Evolutionary conservation across 1,140 invertebrate species (phyloP).

Genomic region (Leptinotarsa texana): DNA sequence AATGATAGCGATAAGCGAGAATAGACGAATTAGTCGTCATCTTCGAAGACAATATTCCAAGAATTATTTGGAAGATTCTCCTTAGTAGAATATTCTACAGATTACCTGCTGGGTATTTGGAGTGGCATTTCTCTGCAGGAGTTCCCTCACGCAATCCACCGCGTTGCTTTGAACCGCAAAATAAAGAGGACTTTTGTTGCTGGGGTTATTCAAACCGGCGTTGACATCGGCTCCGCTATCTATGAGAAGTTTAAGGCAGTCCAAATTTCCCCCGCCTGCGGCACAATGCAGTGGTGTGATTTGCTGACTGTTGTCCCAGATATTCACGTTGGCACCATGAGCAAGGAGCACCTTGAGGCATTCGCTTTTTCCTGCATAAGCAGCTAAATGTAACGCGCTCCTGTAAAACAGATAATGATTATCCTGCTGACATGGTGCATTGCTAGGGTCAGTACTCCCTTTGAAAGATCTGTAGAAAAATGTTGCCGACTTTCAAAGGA

Average conservation of each 20-base stretch:
- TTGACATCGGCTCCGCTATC: slow-evolving; percentile 72
- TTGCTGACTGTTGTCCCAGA: slow-evolving; percentile 68
- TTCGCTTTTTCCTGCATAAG: slow-evolving; percentile 66
- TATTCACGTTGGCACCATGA: slow-evolving; percentile 66
- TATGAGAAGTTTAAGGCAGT: slow-evolving; percentile 65
- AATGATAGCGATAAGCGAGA: too few species aligned
- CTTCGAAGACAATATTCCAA: not conserved
- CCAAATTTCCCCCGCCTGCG: slow-evolving; percentile 66
- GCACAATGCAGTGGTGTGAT: slow-evolving; percentile 79
- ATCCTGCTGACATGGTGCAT: too few species aligned
- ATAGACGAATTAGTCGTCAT: not conserved
- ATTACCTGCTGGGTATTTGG: slow-evolving; percentile 76
- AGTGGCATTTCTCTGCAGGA: slow-evolving; percentile 71
- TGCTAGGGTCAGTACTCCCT: too few species aligned
- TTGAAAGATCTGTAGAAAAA: too few species aligned
- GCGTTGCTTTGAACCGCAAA: slow-evolving; percentile 75
- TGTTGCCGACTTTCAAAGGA: too few species aligned
- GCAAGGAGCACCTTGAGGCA: slow-evolving; percentile 69
- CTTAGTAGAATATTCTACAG: not conserved
- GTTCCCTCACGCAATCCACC: slow-evolving; percentile 67
- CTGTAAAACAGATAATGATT: slow-evolving; percentile 52
- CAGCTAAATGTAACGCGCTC: slow-evolving; percentile 78
- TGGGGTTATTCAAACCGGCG: slow-evolving; percentile 66
- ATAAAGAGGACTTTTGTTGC: slow-evolving; percentile 65
- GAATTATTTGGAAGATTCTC: too few species aligned